Base-by-base conservation (phyloP, 64 coral and sea anemone species). In the Hydrozoanthus tunicans region DNA sequence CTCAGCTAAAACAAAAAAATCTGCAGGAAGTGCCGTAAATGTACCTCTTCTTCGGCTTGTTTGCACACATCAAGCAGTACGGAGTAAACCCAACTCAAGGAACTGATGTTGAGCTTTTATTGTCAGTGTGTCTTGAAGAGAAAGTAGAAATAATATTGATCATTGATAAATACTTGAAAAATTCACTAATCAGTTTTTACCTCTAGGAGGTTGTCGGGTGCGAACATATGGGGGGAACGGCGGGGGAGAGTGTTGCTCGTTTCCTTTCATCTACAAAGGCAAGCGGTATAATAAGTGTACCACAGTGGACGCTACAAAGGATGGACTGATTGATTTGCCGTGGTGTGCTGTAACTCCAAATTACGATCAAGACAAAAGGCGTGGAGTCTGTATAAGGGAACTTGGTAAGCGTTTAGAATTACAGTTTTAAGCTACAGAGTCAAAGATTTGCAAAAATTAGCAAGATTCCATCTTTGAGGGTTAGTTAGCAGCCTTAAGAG, bases 141-240 rank as follows among this genome's bases (percentile, higher is more conserved):
- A 20, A 20, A 20, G 20, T 20, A 20, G 20, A 20, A 20, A 20
- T 20, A 20, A 20, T 20, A 20, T 20, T 20, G 20, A 20, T 20
- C 20, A 20, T 20, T 20, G 20, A 43, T 43, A 43, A 43, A 43
- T 43, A 43, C 32, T 43, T 43, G 32, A 43, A 43, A 43, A 43
- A 43, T 43, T 43, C 32, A 43, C 32, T 43, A 43, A 43, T 20
- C 15, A 9, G 7, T 9, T 81, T 9, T 62, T 60, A 12, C 54
- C 6, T 78, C 6, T 63, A 96, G 95, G 92, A 58, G 83, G 86
- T 0, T 96, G 95, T 73, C 56, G 53, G 1, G 92, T 96, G 20
- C 92, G 95, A 24, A 94, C 95, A 3, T 96, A 94, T 59, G 95
- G 95, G 6, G 95, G 95, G 6, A 96, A 96, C 82, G 95, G 95